These are phyloP conservation scores for Nudaria mundana DNA, from an alignment of 2,888 invertebrate species.

Conservation along the genomic window DNA sequence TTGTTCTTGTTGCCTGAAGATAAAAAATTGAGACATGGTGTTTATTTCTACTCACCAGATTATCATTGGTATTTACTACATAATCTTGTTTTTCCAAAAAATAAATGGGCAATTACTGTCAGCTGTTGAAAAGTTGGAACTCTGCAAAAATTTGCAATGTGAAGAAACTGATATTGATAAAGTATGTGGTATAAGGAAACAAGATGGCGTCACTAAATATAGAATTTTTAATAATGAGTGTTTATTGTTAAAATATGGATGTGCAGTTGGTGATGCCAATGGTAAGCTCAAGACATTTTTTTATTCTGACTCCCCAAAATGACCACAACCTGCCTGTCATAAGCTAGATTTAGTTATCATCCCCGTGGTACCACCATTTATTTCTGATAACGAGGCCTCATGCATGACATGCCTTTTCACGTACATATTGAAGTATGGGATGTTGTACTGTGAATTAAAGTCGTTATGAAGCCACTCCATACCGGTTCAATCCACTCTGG, in stretches of 20 bases:
- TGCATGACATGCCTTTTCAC: no score
- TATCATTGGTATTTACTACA: not conserved
- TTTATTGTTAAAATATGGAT: slow-evolving; percentile 51
- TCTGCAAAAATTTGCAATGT: slow-evolving; percentile 47
- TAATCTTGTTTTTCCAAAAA: slow-evolving; percentile 12
- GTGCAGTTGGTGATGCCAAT: slow-evolving; percentile 38
- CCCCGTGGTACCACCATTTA: no score
- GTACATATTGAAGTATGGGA: no score
- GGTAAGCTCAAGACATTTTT: slow-evolving; percentile 42
- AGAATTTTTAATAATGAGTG: slow-evolving; percentile 59
- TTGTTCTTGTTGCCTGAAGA: no score
- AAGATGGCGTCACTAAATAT: slow-evolving; percentile 37
- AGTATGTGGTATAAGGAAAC: slow-evolving; percentile 53
- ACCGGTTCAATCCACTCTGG: no score
- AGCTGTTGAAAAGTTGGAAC: slow-evolving; percentile 33
- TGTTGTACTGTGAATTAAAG: no score
- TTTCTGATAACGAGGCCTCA: no score
- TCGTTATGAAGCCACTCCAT: no score
- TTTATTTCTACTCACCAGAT: not conserved
- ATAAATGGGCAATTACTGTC: slow-evolving; percentile 11
- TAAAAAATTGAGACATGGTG: no score
- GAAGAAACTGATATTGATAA: slow-evolving; percentile 14
- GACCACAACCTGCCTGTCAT: no score
- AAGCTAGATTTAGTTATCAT: no score
- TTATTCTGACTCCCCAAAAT: no score